A percentile compares a stretch with the other conserved stretches of the same genome.
Evolutionary conservation across 2,888 invertebrate genomes (phyloP).

Genomic region (Saturnia pavonia): DNA sequence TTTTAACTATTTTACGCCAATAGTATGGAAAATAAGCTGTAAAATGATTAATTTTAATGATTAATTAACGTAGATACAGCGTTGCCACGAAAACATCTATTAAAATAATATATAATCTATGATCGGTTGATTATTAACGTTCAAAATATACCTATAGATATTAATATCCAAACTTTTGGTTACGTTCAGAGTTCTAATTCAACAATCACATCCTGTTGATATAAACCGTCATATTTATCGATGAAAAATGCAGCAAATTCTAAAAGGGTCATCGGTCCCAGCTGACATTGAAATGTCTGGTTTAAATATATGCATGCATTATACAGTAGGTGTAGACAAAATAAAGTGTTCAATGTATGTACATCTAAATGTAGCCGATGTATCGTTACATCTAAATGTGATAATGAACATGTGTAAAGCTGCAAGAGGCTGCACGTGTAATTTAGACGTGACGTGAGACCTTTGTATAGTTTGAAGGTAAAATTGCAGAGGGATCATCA

Average conservation of each 20-base stretch:
- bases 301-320: constrained; percentile 17
- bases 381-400: not conserved
- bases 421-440: constrained; percentile 1
- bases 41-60: too few relatives aligned
- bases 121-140: too few relatives aligned
- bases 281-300: constrained; percentile 46
- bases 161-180: not conserved
- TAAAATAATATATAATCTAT: too few relatives aligned
- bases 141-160: not conserved
- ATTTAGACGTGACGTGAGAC: not conserved
- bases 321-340: constrained; percentile 8
- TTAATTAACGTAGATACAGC: too few relatives aligned
- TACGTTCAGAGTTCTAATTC: not conserved
- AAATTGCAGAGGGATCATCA: not conserved
- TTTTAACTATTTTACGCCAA: too few relatives aligned
- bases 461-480: constrained; percentile 7
- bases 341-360: constrained; percentile 5
- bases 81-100: too few relatives aligned
- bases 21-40: too few relatives aligned
- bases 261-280: constrained; percentile 48
- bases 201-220: constrained; percentile 13
- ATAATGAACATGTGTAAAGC: not conserved
- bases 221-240: constrained; percentile 35
- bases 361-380: not conserved
- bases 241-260: constrained; percentile 46